phyloP scores from a whole-genome alignment of 2,888 invertebrate genomes.

The Tortrix viridana region DNA sequence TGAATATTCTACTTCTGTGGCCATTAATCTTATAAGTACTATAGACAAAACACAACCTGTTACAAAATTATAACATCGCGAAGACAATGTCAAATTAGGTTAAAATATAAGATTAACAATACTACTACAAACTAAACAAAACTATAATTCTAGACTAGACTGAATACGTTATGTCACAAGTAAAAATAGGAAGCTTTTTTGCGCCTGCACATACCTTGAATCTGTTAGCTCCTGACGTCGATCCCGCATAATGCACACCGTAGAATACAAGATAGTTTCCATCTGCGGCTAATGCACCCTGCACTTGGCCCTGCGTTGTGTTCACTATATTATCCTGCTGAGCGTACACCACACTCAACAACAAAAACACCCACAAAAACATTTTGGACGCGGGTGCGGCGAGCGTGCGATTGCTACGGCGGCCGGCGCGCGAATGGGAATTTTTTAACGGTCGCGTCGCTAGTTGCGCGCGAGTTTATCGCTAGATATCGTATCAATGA shows the following conservation, averaged over 20 bases:
- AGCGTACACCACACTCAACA: slow-evolving; percentile 46
- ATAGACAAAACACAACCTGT: too few species aligned
- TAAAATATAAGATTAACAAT: too few species aligned
- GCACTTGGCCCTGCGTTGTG: slow-evolving; percentile 64
- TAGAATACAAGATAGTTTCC: slow-evolving; percentile 62
- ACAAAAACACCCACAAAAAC: slow-evolving; percentile 45
- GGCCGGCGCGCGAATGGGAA: slow-evolving; percentile 36
- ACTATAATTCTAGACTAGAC: too few species aligned
- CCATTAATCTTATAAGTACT: too few species aligned
- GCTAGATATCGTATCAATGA: slow-evolving; percentile 15
- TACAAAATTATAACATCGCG: too few species aligned
- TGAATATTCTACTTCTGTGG: too few species aligned
- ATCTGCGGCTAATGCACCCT: slow-evolving; percentile 53
- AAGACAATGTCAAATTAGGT: too few species aligned
- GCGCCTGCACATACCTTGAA: slow-evolving; percentile 37
- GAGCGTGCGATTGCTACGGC: slow-evolving; percentile 13
- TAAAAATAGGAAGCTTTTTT: not conserved
- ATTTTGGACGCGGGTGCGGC: slow-evolving; percentile 17
- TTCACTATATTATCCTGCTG: slow-evolving; percentile 57
- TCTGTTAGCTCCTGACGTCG: slow-evolving; percentile 32
- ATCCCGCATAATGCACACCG: slow-evolving; percentile 66
- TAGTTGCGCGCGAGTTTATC: slow-evolving; percentile 18
- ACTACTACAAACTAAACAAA: too few species aligned
- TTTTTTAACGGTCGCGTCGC: not conserved
- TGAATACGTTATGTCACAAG: too few species aligned